phyloP scores from a whole-genome alignment of 1,140 invertebrate genomes.

The Drosophila carrolli region DNA sequence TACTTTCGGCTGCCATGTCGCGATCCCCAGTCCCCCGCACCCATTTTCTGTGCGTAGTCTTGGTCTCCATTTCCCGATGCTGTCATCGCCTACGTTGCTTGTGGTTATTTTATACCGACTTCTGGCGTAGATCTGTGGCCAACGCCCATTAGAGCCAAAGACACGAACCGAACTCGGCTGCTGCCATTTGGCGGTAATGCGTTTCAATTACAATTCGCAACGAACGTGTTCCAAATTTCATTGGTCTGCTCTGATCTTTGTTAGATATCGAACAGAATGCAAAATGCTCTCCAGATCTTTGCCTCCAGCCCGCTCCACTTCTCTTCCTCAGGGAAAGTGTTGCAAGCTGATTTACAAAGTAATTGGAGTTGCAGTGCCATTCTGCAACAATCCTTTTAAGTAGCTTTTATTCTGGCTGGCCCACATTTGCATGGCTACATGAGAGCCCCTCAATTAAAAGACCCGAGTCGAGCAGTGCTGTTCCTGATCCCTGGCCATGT shows the following conservation, averaged over 20 bases:
- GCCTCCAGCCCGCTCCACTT: too few relatives aligned
- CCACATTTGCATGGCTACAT: constrained; percentile 70
- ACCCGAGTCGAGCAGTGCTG: constrained; percentile 31
- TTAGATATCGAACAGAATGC: too few relatives aligned
- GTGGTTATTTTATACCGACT: constrained; percentile 10
- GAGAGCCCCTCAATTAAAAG: constrained; percentile 75
- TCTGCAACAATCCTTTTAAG: constrained; percentile 51
- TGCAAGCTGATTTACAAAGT: constrained; percentile 61
- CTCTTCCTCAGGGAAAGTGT: constrained; percentile 77
- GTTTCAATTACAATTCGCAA: constrained; percentile 69
- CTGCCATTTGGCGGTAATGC: constrained; percentile 68
- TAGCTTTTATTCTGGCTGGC: constrained; percentile 49
- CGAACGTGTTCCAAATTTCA: constrained; percentile 64
- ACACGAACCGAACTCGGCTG: constrained; percentile 37
- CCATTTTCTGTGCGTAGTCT: constrained; percentile 18
- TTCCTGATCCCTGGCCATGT: constrained; percentile 62
- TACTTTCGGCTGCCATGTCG: constrained; percentile 69
- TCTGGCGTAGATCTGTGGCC: constrained; percentile 47
- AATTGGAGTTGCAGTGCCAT: constrained; percentile 49
- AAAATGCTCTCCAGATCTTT: not conserved
- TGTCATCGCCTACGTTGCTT: constrained; percentile 74
- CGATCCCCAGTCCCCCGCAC: constrained; percentile 5
- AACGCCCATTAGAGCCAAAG: constrained; percentile 67
- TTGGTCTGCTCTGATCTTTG: constrained; percentile 55
- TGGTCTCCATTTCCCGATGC: constrained; percentile 62